These are phyloP conservation scores for Tachypleus tridentatus DNA, from an alignment of 1,140 invertebrate species.

Conservation along the genomic window DNA sequence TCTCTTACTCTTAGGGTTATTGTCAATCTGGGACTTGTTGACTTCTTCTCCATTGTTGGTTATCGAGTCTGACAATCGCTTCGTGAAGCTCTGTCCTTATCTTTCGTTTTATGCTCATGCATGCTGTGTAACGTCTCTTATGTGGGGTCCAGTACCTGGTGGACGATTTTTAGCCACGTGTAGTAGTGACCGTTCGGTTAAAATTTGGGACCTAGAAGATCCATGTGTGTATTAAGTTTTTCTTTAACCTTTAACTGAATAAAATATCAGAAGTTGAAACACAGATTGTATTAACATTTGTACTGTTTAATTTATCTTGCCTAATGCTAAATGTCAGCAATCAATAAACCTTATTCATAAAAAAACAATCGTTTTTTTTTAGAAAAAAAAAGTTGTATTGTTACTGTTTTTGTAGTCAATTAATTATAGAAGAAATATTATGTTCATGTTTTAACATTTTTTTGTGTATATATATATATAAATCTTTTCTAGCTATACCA, in stretches of 20 bases:
- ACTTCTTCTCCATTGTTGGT: no score
- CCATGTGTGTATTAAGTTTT: slow-evolving; percentile 9
- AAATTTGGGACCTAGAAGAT: slow-evolving; percentile 41
- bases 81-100: slow-evolving; percentile 28
- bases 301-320: no score
- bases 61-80: no score
- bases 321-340: no score
- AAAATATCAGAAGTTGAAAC: neutral
- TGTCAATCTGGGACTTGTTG: no score
- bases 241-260: neutral
- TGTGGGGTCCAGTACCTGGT: slow-evolving; percentile 32
- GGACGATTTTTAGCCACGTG: slow-evolving; percentile 35
- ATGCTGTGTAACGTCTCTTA: slow-evolving; percentile 33
- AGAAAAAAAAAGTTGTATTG: neutral
- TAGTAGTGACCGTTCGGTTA: slow-evolving; percentile 36
- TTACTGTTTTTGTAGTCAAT: neutral
- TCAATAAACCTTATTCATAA: no score
- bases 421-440: neutral
- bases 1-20: no score
- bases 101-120: slow-evolving; percentile 37
- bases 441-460: no score
- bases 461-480: neutral
- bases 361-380: no score
- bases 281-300: no score
- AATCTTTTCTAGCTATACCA: slow-evolving; percentile 21